These are phyloP conservation scores for Coendou prehensilis DNA, from an alignment of 2,797 vertebrate species.

Conservation along the genomic window DNA sequence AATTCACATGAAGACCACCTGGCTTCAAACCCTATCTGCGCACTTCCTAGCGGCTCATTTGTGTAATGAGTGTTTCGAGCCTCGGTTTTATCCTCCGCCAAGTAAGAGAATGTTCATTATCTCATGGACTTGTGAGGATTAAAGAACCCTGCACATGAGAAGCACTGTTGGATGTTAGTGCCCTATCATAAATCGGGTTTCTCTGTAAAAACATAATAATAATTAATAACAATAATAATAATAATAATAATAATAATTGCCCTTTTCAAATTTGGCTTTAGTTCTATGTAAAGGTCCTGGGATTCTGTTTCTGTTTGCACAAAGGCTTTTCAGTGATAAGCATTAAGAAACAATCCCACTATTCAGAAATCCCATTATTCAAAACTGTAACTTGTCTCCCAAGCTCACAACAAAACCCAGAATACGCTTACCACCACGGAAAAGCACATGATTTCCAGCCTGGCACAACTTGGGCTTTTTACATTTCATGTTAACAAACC, in stretches of 20 bases:
- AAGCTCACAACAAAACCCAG: background rate
- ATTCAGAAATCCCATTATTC: constrained; percentile 43
- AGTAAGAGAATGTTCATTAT: background rate
- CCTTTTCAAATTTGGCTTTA: constrained; percentile 27
- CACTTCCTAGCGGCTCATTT: background rate
- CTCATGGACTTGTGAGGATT: background rate
- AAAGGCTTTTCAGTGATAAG: constrained; percentile 27
- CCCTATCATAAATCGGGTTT: background rate
- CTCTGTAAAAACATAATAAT: background rate
- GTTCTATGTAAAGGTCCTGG: background rate
- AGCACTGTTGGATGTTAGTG: background rate
- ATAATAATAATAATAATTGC: background rate
- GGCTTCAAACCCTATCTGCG: background rate
- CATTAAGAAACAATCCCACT: background rate
- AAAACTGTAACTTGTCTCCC: background rate
- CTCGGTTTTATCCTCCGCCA: background rate
- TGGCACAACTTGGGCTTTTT: background rate
- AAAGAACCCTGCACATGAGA: background rate
- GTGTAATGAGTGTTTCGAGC: background rate
- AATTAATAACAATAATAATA: background rate
- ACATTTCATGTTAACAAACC: constrained; percentile 26
- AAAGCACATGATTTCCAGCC: constrained; percentile 63
- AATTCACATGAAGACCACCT: background rate
- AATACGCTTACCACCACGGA: background rate
- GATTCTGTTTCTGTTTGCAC: background rate